Evolutionary conservation across 2,888 invertebrate species (phyloP), one percentile per base, ranked within the genome.

Genomic region (Penaeus monodon): DNA sequence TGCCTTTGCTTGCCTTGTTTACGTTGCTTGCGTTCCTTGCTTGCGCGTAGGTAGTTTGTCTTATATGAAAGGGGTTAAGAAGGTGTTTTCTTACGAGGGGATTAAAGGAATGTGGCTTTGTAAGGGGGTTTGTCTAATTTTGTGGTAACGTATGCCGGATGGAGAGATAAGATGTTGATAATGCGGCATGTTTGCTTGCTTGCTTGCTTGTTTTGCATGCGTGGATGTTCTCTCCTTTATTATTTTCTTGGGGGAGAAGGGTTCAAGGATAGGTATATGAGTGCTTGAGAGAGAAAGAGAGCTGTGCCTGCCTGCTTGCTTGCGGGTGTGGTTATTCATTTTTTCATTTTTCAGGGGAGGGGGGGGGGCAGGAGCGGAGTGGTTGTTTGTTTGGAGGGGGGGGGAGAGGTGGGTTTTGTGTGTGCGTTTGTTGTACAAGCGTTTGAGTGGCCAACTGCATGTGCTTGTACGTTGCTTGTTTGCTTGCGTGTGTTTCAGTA

Each of bases 351-450:
- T 49, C 38, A 74, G 38, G 49, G 74, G 38, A 74, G 44, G 44
- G 27, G 33, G 1, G 24, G 74, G 12, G 38, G 44, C 44, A 33
- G 74, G 44, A 4, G 74, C 12, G 38, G n/a, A 74, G 49, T 29
- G 49, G 22, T 74, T 74, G 44, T 22, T 20, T 74, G 74, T 38
- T 74, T 44, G 44, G 74, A 33, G 6, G 74, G 29, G 44, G 10
- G 49, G 24, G 38, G 38, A n/a, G 38, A 38, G 74, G 38, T 74
- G 44, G 49, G 74, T 74, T n/a, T 1, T 74, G 27, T 17, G 17
- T 38, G 74, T 74, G 74, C 49, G 74, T 38, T n/a, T 78, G 78
- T 78, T 78, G 57, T 78, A 29, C 57, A 57, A 24, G 57, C n/a
- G n/a, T 78, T 29, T 24, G 57, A 57, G 78, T 24, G 78, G 20